Percentiles rank a stretch among this genome's conserved stretches.
Conservation (phyloP, 2,888 invertebrate genomes). For the Nomada ferruginata region DNA sequence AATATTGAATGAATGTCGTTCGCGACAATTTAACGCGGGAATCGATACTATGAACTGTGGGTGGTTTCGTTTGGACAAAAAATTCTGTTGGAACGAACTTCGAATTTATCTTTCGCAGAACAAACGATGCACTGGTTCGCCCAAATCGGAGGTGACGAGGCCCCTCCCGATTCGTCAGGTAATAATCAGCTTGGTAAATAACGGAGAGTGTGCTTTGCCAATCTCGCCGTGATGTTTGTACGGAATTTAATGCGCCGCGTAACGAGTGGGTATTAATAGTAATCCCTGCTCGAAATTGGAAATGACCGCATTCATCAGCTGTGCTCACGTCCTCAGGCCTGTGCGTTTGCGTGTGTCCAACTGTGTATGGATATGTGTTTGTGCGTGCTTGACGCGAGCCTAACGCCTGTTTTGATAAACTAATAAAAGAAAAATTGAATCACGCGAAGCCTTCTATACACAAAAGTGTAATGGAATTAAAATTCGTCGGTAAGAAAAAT, state of each 20-base stretch:
- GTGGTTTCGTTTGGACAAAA: neutral
- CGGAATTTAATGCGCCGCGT: conserved; percentile 46
- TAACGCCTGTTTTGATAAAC: no score
- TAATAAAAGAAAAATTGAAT: neutral
- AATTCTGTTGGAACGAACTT: conserved; percentile 44
- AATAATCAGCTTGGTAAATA: conserved; percentile 69
- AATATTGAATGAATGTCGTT: conserved; percentile 4
- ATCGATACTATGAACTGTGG: neutral
- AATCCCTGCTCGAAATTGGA: conserved; percentile 55
- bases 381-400: neutral
- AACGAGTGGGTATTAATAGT: conserved; percentile 59
- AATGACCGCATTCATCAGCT: conserved; percentile 46
- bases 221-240: conserved; percentile 47
- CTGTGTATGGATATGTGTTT: neutral
- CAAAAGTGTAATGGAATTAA: no score
- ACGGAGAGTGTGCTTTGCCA: conserved; percentile 50
- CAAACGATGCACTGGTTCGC: conserved; percentile 84
- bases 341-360: neutral
- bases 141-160: conserved; percentile 79
- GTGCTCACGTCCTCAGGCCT: neutral
- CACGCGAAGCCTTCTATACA: neutral
- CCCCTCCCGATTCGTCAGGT: conserved; percentile 78
- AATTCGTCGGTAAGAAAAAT: no score
- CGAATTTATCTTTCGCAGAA: conserved; percentile 75
- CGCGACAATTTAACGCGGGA: neutral